Conservation (phyloP, 2,888 invertebrate genomes). For the Lymantria dispar region DNA sequence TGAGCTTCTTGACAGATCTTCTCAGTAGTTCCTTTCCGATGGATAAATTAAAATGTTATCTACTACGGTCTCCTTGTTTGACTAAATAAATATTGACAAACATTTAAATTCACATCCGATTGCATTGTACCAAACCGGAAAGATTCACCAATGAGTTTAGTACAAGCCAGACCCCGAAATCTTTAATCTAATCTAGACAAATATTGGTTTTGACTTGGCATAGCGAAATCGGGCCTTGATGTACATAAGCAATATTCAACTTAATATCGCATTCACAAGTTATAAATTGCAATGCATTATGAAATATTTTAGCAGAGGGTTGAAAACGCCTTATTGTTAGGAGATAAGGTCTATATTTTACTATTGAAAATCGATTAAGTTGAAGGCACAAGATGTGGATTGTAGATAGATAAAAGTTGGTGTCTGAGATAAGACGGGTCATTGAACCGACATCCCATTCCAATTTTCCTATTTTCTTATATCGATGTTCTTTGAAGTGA, state of each 20-base stretch:
- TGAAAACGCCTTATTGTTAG: constrained; percentile 41
- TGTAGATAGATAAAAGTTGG: constrained; percentile 63
- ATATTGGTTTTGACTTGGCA: constrained; percentile 58
- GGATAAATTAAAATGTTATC: too few species aligned
- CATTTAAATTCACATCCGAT: constrained; percentile 29
- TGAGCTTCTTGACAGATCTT: too few species aligned
- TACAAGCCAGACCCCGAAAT: constrained; percentile 42
- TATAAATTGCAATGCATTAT: constrained; percentile 28
- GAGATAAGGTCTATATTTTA: constrained; percentile 49
- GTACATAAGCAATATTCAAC: constrained; percentile 19
- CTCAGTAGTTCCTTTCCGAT: too few species aligned
- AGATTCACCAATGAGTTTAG: constrained; percentile 36
- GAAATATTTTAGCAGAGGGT: constrained; percentile 9
- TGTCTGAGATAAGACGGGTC: constrained; percentile 69
- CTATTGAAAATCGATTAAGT: constrained; percentile 53
- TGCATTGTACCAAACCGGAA: constrained; percentile 38
- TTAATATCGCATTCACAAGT: constrained; percentile 30
- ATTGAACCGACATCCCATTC: constrained; percentile 53
- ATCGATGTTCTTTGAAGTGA: constrained; percentile 49
- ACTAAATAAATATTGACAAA: constrained; percentile 1
- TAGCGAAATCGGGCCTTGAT: constrained; percentile 42
- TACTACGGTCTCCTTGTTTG: too few species aligned
- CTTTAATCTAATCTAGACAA: constrained; percentile 66
- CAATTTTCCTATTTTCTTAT: constrained; percentile 46
- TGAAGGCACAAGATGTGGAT: constrained; percentile 56